Conservation (phyloP, 2,888 invertebrate species). For the Drosophila mimetica region DNA sequence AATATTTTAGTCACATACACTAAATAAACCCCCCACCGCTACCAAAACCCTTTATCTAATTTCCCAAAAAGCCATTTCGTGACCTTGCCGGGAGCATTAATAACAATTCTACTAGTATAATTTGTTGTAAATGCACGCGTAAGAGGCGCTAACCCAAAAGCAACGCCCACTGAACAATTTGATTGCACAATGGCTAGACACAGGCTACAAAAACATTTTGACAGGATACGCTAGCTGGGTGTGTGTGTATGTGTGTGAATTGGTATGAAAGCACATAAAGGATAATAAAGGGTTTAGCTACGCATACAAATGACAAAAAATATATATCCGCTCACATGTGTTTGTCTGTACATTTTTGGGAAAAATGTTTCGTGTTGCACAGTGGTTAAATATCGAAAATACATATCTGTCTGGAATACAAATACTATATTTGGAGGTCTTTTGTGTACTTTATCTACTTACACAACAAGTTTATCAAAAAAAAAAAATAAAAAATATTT, state of each 20-base stretch:
- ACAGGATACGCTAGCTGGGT: constrained; percentile 33
- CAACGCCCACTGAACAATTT: constrained; percentile 50
- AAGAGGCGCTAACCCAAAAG: constrained; percentile 39
- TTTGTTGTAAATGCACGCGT: constrained; percentile 63
- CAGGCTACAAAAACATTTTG: constrained; percentile 37
- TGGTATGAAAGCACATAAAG: constrained; percentile 28
- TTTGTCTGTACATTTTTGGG: background rate
- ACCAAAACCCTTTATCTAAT: constrained; percentile 29
- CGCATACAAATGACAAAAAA: constrained; percentile 20
- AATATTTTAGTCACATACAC: constrained; percentile 26
- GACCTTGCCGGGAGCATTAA: constrained; percentile 43
- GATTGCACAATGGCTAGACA: constrained; percentile 54
- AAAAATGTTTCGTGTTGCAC: constrained; percentile 13
- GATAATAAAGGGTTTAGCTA: constrained; percentile 60
- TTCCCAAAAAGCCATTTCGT: constrained; percentile 20
- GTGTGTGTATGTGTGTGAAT: constrained; percentile 24
- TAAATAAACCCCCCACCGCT: background rate
- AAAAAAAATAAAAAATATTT: background rate
- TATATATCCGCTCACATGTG: constrained; percentile 2
- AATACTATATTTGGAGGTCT: too few relatives aligned
- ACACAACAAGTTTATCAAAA: too few relatives aligned
- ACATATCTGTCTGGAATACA: too few relatives aligned
- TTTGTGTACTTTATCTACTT: background rate
- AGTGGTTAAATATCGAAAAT: constrained; percentile 1
- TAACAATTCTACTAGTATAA: constrained; percentile 43